Base-by-base conservation (phyloP, 2,888 invertebrate genomes). In the Rhimphoctona megacephalus region DNA sequence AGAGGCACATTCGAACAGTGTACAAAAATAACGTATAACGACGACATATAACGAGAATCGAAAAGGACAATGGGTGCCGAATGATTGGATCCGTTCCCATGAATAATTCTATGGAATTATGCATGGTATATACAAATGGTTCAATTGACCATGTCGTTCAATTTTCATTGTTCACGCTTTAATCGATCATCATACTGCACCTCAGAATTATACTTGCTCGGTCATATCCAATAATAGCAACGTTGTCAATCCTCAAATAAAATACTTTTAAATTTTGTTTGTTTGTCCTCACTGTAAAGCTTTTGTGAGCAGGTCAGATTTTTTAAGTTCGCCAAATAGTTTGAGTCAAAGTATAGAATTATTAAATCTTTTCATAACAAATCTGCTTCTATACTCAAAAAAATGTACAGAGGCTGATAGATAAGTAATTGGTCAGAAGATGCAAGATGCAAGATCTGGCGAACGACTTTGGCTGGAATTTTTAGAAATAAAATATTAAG, bases 61-160 rank as follows among this genome's bases (percentile, higher is more conserved):
- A 64, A 85, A 64, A 85, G 85, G 88, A 89, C 88, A 90, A 92
- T 91, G 87, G 88, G 89, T 90, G 89, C 90, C 88, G 90, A 90
- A 89, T 89, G 89, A 91, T 89, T 86, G 89, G 86, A 88, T 88
- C 90, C 91, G 83, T 90, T 90, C 90, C 90, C 89, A 91, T 87
- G 86, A 86, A 81, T 85, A 76, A 76, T 74, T 57, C 78, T 73
- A 78, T 66, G 46, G 61, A 46, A 46, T 43, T 72, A 72, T 43
- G 39, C 30, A 1, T 30, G 64, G 70, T 77, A 70, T 78, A n/a
- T 81, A 81, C 67, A 57, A 80, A 78, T 67, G 76, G 87, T 88
- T 88, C 89, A 88, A 86, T 88, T 89, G 88, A 90, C 88, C 90
- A 83, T 89, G 86, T 88, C 89, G 87, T 88, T 85, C 82, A 78